Evolutionary conservation across 2,797 vertebrate genomes (phyloP).

Genomic region (Sitta carolinensis): DNA sequence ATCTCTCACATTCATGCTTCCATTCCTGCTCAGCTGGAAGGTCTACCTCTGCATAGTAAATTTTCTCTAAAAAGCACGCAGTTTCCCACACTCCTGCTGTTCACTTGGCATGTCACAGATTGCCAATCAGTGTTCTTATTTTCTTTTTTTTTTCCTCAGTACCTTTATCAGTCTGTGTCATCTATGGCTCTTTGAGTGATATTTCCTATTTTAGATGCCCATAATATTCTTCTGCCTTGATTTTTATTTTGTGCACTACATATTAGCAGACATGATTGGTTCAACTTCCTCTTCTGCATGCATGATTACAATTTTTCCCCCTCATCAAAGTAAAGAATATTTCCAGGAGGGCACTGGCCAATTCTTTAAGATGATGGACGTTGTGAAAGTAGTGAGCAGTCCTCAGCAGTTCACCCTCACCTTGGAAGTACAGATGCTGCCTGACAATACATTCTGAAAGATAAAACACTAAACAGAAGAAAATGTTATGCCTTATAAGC

Average conservation of each 20-base stretch:
- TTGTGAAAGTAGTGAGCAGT: not conserved
- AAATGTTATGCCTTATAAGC: not conserved
- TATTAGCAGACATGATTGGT: not conserved
- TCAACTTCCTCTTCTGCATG: not conserved
- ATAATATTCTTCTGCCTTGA: not conserved
- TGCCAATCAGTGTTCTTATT: not conserved
- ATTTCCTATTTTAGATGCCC: not conserved
- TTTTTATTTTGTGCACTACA: not conserved
- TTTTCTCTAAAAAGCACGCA: not conserved
- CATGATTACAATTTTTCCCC: not conserved
- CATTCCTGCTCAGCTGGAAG: not conserved
- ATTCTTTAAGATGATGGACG: not conserved
- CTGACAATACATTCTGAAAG: not conserved
- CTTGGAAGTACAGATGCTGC: not conserved
- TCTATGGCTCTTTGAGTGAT: not conserved
- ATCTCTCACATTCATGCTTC: slow-evolving; percentile 3
- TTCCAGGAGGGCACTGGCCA: not conserved
- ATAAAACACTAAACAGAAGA: not conserved
- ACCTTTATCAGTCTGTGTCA: not conserved
- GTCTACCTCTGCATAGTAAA: not conserved
- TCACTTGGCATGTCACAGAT: slow-evolving; percentile 9
- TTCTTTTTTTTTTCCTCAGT: not conserved
- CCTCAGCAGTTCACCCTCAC: not conserved
- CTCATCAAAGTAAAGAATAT: not conserved
- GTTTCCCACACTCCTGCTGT: not conserved